Base-by-base conservation (phyloP, 2,888 invertebrate species). In the Xestia c-nigrum region DNA sequence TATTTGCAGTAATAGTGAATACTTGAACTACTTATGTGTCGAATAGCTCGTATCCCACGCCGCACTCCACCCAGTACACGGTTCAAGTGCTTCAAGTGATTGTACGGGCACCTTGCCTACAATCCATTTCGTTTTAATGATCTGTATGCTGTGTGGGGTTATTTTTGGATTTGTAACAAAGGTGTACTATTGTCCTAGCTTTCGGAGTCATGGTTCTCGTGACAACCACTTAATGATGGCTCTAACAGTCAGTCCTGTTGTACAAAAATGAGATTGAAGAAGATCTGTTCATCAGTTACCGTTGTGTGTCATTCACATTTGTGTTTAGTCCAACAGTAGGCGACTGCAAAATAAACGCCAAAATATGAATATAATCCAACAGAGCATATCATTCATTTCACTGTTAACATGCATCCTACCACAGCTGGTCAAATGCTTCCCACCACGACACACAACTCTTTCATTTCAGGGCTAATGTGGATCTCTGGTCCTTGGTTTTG, bases 1-100 rank as follows among this genome's bases (percentile, higher is more conserved):
- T 67, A 57, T 50, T 72, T 50, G 43, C 72, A 69, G 76, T 78
- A 40, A 78, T 72, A 69, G 71, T 78, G 66, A 74, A 80, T 81
- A 83, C 87, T 88, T 78, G 78, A 84, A 85, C 80, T 87, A 81
- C 88, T 85, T 88, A 89, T 81, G 85, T 86, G 87, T 87, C 78
- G 85, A 87, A 87, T 87, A 86, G 87, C 76, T 89, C 74, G 86
- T 84, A 83, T 88, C 89, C 90, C 88, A 87, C 85, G 89, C 87
- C 77, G 83, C 80, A 83, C 83, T 83, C 82, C 57, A 79, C 73
- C 71, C 72, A 76, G 77, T 74, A 65, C 72, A 74, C 66, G 74
- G 66, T 80, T 89, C 87, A 77, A 89, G 89, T 89, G 88, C 69
- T 74, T 85, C 83, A 86, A 88, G 88, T 84, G 85, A 79, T 80